phyloP scores from a whole-genome alignment of 1,140 invertebrate species.

The Cotesia chilonis region DNA sequence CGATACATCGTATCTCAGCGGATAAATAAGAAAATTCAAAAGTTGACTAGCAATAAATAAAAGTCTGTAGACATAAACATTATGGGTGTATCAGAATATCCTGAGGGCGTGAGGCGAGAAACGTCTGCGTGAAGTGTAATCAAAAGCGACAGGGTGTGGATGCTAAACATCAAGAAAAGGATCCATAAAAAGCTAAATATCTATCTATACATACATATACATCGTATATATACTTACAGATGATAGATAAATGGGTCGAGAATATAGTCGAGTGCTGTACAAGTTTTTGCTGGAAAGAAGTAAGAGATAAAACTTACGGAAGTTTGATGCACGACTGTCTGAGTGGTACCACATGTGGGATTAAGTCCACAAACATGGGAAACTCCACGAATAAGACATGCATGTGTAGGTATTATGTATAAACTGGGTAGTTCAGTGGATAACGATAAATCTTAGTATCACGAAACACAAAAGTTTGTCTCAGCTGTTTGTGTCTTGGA shows the following conservation, averaged over 20 bases:
- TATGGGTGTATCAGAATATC: not conserved
- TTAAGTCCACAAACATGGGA: not conserved
- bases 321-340: constrained; percentile 1
- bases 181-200: not conserved
- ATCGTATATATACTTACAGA: too few relatives aligned
- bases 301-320: constrained; percentile 10
- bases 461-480: not conserved
- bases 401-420: not conserved
- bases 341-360: not conserved
- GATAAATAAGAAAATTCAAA: too few relatives aligned
- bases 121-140: constrained; percentile 1
- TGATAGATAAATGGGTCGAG: not conserved
- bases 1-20: too few relatives aligned
- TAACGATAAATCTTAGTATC: constrained; percentile 19
- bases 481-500: not conserved
- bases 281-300: too few relatives aligned
- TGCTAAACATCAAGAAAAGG: not conserved
- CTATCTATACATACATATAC: too few relatives aligned
- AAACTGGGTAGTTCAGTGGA: not conserved
- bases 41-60: constrained; percentile 16
- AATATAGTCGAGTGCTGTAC: too few relatives aligned
- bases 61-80: not conserved
- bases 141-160: constrained; percentile 16
- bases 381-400: not conserved
- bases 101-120: not conserved